Conservation (phyloP, 37 sponge, comb jelly and placozoan genomes). For the Spongia lamella region DNA sequence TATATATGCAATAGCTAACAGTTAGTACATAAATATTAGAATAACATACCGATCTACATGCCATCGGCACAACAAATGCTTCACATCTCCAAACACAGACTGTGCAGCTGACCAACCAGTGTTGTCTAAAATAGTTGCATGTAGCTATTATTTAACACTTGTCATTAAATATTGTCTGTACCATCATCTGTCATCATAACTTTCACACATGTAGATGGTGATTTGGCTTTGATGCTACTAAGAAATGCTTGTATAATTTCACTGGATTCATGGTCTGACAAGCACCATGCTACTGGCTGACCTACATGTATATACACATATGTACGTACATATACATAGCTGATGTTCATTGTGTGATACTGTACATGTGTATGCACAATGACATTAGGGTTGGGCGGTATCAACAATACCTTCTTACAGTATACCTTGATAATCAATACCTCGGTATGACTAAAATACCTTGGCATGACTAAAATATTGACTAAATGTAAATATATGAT, state of each 20-base stretch:
- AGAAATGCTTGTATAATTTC: slow-evolving; percentile 3
- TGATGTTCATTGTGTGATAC: too few relatives aligned
- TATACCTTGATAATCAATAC: too few relatives aligned
- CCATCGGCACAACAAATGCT: slow-evolving; percentile 13
- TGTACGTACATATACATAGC: too few relatives aligned
- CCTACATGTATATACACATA: too few relatives aligned
- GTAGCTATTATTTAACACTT: background rate
- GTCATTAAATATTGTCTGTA: background rate
- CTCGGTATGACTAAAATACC: too few relatives aligned
- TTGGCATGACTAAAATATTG: too few relatives aligned
- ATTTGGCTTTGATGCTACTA: background rate
- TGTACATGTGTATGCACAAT: too few relatives aligned
- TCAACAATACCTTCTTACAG: too few relatives aligned
- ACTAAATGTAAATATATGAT: too few relatives aligned
- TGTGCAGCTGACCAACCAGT: background rate
- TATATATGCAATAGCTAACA: too few relatives aligned
- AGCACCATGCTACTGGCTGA: slow-evolving; percentile 22
- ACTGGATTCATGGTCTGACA: background rate
- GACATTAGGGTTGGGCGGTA: too few relatives aligned
- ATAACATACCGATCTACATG: slow-evolving; percentile 18
- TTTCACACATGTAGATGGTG: background rate
- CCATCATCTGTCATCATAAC: slow-evolving; percentile 35
- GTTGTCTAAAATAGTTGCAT: background rate
- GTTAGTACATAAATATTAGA: background rate
- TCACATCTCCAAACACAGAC: slow-evolving; percentile 5